phyloP scores from a whole-genome alignment of 1,140 invertebrate species.

The Pseudobourletiella spinata region DNA sequence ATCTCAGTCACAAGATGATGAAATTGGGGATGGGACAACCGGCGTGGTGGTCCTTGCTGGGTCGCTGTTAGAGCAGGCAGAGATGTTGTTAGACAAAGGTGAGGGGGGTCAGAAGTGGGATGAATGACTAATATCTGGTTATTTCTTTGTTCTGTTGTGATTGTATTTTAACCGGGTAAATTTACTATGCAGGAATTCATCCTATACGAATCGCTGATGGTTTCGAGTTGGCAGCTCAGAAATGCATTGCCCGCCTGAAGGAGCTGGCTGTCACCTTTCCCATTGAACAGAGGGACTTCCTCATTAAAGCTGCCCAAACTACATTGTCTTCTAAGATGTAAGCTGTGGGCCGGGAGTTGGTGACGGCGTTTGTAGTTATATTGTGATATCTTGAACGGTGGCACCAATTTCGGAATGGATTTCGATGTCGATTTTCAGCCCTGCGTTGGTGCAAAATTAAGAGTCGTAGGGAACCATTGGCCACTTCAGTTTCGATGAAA shows the following conservation, averaged over 20 bases:
- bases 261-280: constrained; percentile 82
- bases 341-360: too few species aligned
- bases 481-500: constrained; percentile 11
- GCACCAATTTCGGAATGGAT: too few species aligned
- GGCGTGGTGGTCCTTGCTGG: constrained; percentile 91
- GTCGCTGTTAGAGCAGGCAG: constrained; percentile 91
- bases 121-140: not conserved
- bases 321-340: constrained; percentile 98
- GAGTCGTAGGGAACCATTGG: constrained; percentile 19
- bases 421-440: too few species aligned
- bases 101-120: not conserved
- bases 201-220: constrained; percentile 98
- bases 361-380: not conserved
- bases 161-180: too few species aligned
- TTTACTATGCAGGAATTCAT: constrained; percentile 57
- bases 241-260: constrained; percentile 78
- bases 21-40: constrained; percentile 99
- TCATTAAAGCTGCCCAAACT: constrained; percentile 94
- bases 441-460: too few species aligned
- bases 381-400: not conserved
- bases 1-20: constrained; percentile 97
- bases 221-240: constrained; percentile 91
- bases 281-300: constrained; percentile 70
- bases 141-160: too few species aligned
- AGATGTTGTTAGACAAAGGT: constrained; percentile 83